Evolutionary conservation across 2,888 invertebrate species (phyloP), one percentile per base, ranked within the genome.

Genomic region (Argynnis bischoffii): DNA sequence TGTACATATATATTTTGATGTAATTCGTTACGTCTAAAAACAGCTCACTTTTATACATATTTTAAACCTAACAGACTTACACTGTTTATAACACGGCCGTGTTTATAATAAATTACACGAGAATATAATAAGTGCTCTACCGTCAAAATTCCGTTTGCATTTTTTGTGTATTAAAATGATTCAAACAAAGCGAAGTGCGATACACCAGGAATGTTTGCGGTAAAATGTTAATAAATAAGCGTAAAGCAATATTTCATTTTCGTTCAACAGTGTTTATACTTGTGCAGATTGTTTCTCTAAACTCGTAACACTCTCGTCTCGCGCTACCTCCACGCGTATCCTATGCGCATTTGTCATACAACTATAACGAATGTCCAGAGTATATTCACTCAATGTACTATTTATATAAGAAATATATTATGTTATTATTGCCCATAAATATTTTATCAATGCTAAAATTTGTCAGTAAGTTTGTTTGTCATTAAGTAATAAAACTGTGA

Each of bases 101-200:
- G 66, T 66, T 66, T 66, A 41, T 61, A 60, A 61, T 66, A 61
- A 66, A 66, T 66, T 55, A 18, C 35, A 15, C n/a, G 3, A 50
- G 21, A 35, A 61, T 66, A 66, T 55, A 41, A 61, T 66, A 59
- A 59, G n/a, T 48, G 11, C 48, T 47, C 35, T 31, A 35, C 16
- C 16, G 31, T 55, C 21, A 18, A 41, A 61, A 50, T n/a, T 21
- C 1, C 15, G 14, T 41, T 41, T 1, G n/a, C 15, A 26, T 41
- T 41, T 41, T 41, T 41, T 11, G 35, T 41, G 35, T 41, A 41
- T 31, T 18, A 21, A 53, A 47, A 54, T 60, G 47, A 18, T 59
- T 53, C 18, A 31, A 31, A 47, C 48, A 53, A 60, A 47, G 13
- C 50, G n/a, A 13, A 15, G 21, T 15, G 51, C 51, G 35, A 51